These are phyloP conservation scores for Heterocephalus glaber DNA, from an alignment of 2,113 vertebrate genomes.

Conservation along the genomic window DNA sequence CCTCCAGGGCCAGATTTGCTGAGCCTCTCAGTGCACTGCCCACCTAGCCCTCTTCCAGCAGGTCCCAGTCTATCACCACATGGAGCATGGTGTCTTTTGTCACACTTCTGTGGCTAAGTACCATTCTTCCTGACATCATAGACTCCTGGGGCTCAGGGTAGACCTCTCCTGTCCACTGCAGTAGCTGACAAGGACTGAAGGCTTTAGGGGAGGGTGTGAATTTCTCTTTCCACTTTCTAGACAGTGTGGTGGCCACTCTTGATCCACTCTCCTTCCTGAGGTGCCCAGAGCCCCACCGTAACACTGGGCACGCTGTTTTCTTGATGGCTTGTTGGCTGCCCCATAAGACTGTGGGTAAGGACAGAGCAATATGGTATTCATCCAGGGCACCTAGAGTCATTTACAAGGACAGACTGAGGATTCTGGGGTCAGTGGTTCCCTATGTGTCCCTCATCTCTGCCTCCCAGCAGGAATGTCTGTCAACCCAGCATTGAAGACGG, in stretches of 20 bases:
- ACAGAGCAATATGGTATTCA: fast-evolving
- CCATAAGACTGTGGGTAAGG: neutral
- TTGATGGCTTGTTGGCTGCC: neutral
- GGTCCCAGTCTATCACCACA: too few species aligned
- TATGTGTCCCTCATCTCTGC: too few species aligned
- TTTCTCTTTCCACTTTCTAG: neutral
- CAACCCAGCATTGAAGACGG: neutral
- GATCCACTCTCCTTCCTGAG: neutral
- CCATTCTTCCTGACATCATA: neutral
- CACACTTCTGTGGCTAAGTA: neutral
- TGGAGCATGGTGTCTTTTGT: neutral
- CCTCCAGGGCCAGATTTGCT: neutral
- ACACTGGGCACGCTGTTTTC: fast-evolving
- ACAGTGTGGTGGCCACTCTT: neutral
- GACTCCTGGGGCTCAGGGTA: neutral
- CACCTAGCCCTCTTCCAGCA: neutral
- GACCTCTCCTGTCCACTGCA: neutral
- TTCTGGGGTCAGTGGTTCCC: neutral
- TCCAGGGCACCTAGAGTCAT: neutral
- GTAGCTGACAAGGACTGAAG: neutral
- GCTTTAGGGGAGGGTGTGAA: neutral
- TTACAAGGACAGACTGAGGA: neutral
- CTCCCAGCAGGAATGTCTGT: neutral
- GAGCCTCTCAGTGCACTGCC: too few species aligned
- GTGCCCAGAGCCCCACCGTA: neutral